Evolutionary conservation across 53 echinoderm and acorn worm genomes (phyloP).

Genomic region (Echinarachnius parma): DNA sequence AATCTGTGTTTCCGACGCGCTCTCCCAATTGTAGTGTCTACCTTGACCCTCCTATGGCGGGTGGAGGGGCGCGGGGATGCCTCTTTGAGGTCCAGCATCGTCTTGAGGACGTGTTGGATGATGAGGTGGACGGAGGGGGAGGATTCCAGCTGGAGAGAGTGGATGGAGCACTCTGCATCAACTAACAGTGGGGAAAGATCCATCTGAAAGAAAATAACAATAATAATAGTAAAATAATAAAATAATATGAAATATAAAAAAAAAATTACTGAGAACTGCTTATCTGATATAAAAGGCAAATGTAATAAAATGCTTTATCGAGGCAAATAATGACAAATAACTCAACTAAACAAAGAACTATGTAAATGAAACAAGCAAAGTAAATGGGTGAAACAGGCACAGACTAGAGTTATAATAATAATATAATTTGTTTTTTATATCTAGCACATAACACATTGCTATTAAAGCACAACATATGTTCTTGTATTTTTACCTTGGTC

Average conservation of each 20-base stretch:
- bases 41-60: conserved; percentile 44
- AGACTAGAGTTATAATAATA: too few species aligned
- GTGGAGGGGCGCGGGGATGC: conserved; percentile 7
- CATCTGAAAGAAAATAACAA: conserved; percentile 20
- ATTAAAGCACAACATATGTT: too few species aligned
- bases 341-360: too few species aligned
- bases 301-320: too few species aligned
- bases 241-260: not conserved
- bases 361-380: too few species aligned
- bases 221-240: not conserved
- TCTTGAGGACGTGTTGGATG: conserved; percentile 52
- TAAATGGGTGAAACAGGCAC: too few species aligned
- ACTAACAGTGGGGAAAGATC: conserved; percentile 54
- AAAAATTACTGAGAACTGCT: too few species aligned
- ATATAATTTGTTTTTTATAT: too few species aligned
- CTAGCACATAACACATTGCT: too few species aligned
- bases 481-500: too few species aligned
- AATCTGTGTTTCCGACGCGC: conserved; percentile 46
- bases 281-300: too few species aligned
- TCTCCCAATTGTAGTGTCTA: conserved; percentile 41
- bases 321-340: too few species aligned
- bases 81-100: conserved; percentile 16
- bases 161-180: conserved; percentile 60
- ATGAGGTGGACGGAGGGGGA: conserved; percentile 67
- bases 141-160: conserved; percentile 73